Evolutionary conservation across 2,888 invertebrate genomes (phyloP).

Genomic region (Dascillus cervinus): DNA sequence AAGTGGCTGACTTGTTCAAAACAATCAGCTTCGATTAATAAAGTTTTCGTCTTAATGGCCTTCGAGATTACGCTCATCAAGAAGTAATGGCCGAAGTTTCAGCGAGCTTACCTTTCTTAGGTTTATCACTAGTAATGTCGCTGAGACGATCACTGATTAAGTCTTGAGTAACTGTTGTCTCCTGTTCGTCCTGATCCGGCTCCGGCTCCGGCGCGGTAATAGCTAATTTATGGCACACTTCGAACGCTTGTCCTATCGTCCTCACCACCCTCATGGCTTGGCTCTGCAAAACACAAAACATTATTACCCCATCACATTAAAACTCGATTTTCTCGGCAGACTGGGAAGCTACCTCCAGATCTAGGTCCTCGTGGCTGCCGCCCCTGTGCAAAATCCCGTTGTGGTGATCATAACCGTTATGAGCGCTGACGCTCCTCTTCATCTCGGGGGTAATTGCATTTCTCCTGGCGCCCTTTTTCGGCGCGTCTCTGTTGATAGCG

Average conservation of each 20-base stretch:
- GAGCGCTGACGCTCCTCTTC: slow-evolving; percentile 29
- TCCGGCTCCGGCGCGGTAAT: slow-evolving; percentile 45
- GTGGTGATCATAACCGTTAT: slow-evolving; percentile 18
- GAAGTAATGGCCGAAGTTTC: neutral
- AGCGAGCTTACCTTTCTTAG: slow-evolving; percentile 49
- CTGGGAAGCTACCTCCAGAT: slow-evolving; percentile 48
- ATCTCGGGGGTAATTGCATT: slow-evolving; percentile 23
- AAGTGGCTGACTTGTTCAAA: no score
- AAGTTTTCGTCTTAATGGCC: no score
- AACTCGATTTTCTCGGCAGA: neutral
- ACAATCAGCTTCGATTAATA: no score
- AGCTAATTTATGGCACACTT: slow-evolving; percentile 96
- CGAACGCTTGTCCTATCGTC: slow-evolving; percentile 98
- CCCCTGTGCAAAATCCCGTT: slow-evolving; percentile 25
- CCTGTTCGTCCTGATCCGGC: slow-evolving; percentile 46
- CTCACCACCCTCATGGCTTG: slow-evolving; percentile 98
- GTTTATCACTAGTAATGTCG: slow-evolving; percentile 46
- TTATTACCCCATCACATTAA: neutral
- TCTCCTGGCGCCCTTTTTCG: slow-evolving; percentile 13
- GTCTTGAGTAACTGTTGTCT: slow-evolving; percentile 42
- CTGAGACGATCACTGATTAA: slow-evolving; percentile 43
- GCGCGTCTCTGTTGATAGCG: slow-evolving; percentile 9
- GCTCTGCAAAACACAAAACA: slow-evolving; percentile 55
- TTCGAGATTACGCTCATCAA: neutral
- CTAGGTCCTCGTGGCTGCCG: slow-evolving; percentile 50